These are phyloP conservation scores for Aptenodytes patagonicus DNA, from an alignment of 2,113 vertebrate genomes.

Conservation along the genomic window DNA sequence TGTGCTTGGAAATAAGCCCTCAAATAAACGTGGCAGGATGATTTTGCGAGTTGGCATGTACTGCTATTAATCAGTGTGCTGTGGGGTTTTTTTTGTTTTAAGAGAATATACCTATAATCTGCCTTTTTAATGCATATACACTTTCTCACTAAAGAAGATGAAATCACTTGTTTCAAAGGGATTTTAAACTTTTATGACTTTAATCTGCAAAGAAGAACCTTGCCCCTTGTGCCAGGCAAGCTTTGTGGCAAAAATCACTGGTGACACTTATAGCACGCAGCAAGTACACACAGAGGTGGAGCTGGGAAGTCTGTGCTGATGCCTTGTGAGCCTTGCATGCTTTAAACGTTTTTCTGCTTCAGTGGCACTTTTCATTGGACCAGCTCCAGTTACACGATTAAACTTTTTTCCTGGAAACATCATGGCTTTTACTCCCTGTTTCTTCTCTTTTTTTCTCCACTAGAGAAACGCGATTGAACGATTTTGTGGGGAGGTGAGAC, in stretches of 20 bases:
- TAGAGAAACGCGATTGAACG: slow-evolving; percentile 94
- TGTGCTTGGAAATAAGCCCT: background rate
- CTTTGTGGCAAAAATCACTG: background rate
- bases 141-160: background rate
- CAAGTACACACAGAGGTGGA: background rate
- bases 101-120: background rate
- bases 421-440: background rate
- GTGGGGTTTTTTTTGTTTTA: background rate
- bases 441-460: background rate
- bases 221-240: background rate
- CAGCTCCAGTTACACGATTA: accelerated
- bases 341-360: background rate
- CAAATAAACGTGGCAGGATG: background rate
- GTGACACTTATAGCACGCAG: background rate
- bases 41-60: background rate
- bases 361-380: background rate
- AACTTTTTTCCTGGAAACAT: background rate
- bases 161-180: background rate
- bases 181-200: background rate
- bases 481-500: slow-evolving; percentile 93
- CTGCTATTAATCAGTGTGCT: background rate
- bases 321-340: background rate
- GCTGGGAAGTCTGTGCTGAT: background rate
- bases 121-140: background rate
- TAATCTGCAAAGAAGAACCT: background rate